Evolutionary conservation across 2,888 invertebrate species (phyloP), one percentile per base, ranked within the genome.

Genomic region (Eilema depressum): DNA sequence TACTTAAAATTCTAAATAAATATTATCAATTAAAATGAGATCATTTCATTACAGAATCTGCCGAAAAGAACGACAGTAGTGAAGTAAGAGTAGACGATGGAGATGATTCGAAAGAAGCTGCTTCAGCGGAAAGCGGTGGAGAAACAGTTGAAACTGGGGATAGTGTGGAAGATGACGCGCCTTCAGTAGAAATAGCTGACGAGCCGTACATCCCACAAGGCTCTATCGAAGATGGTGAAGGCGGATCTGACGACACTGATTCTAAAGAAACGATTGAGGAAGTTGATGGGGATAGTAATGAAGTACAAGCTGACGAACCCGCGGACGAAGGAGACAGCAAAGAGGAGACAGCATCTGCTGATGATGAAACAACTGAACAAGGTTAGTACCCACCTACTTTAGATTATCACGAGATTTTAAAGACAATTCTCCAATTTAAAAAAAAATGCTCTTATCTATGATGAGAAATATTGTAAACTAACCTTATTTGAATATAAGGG

Each of bases 1-100:
- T 12, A 12, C 33, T 33, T 8, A 33, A 8, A 7, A 1, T 33
- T 33, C 8, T 33, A 1, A 33, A 33, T 33, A 8, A 37, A 12
- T 37, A 37, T 25, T 47, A 20, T 26, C 23, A n/a, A 28, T 53
- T 3, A 28, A 20, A 66, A n/a, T 28, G 1, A 7, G 11, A 47
- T 59, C 12, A 47, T 62, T 62, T 26, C 12, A n/a, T 91, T 88
- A 62, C 90, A 95, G 95, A 94, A 89, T 93, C 94, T 88, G 88
- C 88, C 82, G 95, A 93, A 90, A 95, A 95, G 91, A 92, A 92
- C 91, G 94, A 94, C 83, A 95, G 95, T 90, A 92, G 91, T 92
- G 96, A 96, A 92, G 89, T 91, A 85, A 93, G 91, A 85, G 87
- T 94, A 84, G 92, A 92, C 82, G 91, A 79, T 57, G 76, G 74